Conservation (phyloP, 2,888 invertebrate genomes). For the Limnephilus marmoratus region DNA sequence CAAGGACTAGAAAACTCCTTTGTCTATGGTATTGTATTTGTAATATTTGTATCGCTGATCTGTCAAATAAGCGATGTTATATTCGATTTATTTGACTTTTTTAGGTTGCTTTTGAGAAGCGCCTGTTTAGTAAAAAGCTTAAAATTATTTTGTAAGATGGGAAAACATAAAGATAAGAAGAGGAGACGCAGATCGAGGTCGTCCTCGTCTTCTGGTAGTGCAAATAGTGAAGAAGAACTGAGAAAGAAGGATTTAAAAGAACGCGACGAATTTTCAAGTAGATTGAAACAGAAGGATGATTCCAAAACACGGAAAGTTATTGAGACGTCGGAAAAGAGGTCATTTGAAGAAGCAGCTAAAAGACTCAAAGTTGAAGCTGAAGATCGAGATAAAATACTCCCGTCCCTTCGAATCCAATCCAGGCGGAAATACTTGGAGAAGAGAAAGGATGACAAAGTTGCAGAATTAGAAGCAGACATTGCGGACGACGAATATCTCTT, state of each 20-base stretch:
- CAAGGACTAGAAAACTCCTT: too few relatives aligned
- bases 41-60: neutral
- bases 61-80: neutral
- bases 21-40: too few relatives aligned
- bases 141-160: constrained; percentile 57
- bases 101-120: neutral
- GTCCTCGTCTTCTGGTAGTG: constrained; percentile 78
- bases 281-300: constrained; percentile 93
- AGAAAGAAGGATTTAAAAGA: constrained; percentile 91
- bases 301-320: constrained; percentile 89
- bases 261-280: constrained; percentile 94
- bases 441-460: constrained; percentile 96
- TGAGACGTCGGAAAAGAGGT: constrained; percentile 81
- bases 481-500: constrained; percentile 97
- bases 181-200: constrained; percentile 73
- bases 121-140: neutral
- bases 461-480: constrained; percentile 96
- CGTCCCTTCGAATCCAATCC: constrained; percentile 92
- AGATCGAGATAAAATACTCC: constrained; percentile 90
- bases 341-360: constrained; percentile 93
- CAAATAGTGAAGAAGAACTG: constrained; percentile 88
- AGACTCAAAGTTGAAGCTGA: constrained; percentile 92
- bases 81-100: neutral
- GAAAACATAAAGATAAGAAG: constrained; percentile 69
- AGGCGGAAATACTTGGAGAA: constrained; percentile 96